phyloP scores from a whole-genome alignment of 92 coral and sea anemone genomes.

The Paragorgia papillata region DNA sequence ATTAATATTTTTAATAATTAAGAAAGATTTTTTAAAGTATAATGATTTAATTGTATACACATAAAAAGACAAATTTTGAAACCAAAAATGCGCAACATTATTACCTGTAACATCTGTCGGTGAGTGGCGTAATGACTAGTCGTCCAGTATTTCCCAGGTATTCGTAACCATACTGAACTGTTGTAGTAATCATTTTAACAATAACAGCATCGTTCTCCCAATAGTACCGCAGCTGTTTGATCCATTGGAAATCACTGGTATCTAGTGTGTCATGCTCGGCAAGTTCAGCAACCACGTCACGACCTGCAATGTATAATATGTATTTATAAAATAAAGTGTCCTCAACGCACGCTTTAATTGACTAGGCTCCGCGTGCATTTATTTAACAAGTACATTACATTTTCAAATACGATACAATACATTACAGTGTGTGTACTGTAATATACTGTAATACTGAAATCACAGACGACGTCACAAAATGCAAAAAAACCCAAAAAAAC shows the following conservation, averaged over 20 bases:
- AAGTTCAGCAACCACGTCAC: constrained; percentile 90
- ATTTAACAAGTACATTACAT: too few relatives aligned
- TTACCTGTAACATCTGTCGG: constrained; percentile 97
- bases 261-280: constrained; percentile 73
- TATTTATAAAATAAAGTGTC: too few relatives aligned
- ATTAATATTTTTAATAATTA: too few relatives aligned
- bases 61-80: too few relatives aligned
- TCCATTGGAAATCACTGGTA: constrained; percentile 94
- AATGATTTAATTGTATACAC: neutral
- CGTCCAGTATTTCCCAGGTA: constrained; percentile 97
- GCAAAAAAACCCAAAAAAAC: too few relatives aligned
- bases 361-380: too few relatives aligned
- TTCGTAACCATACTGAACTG: constrained; percentile 92
- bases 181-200: constrained; percentile 92
- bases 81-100: neutral
- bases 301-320: constrained; percentile 59
- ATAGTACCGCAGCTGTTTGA: constrained; percentile 93
- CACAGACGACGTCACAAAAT: too few relatives aligned
- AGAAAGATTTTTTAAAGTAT: too few relatives aligned
- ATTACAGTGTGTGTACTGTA: too few relatives aligned
- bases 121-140: constrained; percentile 94
- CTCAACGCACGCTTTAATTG: too few relatives aligned
- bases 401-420: too few relatives aligned
- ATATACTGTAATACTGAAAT: too few relatives aligned
- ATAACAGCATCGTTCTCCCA: constrained; percentile 83